Conservation (phyloP, 2,888 invertebrate species). For the Itoplectis maculator region DNA sequence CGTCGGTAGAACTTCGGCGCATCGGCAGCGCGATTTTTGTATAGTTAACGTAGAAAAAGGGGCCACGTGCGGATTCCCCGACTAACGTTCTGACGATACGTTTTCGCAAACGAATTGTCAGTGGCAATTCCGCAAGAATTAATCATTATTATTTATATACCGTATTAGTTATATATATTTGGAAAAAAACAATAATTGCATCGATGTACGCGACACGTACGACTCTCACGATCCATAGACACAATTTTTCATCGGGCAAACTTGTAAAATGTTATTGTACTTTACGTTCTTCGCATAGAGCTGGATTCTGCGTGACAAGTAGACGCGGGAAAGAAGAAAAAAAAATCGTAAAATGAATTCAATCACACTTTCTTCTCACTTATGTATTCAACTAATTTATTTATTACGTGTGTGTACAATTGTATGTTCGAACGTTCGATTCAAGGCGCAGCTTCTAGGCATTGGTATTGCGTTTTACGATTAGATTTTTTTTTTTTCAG, state of each 20-base stretch:
- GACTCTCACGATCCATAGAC: constrained; percentile 14
- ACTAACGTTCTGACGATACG: neutral
- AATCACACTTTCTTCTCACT: constrained; percentile 15
- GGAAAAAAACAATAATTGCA: neutral
- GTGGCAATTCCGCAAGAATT: constrained; percentile 37
- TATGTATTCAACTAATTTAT: constrained; percentile 58
- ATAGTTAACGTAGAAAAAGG: neutral
- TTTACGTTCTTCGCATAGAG: constrained; percentile 47
- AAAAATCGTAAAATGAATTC: constrained; percentile 23
- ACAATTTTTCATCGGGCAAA: constrained; percentile 35
- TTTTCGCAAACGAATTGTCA: constrained; percentile 23
- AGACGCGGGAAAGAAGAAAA: constrained; percentile 29
- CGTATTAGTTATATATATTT: constrained; percentile 49
- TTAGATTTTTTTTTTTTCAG: neutral
- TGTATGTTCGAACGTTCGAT: constrained; percentile 25
- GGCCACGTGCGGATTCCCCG: neutral
- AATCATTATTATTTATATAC: constrained; percentile 60
- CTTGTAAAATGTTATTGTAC: constrained; percentile 52
- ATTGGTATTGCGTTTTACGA: neutral
- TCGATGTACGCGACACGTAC: constrained; percentile 11
- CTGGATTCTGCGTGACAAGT: constrained; percentile 57
- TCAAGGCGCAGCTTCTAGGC: constrained; percentile 1
- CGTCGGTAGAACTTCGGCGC: neutral
- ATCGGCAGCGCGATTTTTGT: constrained; percentile 7
- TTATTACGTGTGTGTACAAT: constrained; percentile 48